Evolutionary conservation across 2,797 vertebrate species (phyloP), one percentile per base, ranked within the genome.

Genomic region (Leuciscus waleckii): DNA sequence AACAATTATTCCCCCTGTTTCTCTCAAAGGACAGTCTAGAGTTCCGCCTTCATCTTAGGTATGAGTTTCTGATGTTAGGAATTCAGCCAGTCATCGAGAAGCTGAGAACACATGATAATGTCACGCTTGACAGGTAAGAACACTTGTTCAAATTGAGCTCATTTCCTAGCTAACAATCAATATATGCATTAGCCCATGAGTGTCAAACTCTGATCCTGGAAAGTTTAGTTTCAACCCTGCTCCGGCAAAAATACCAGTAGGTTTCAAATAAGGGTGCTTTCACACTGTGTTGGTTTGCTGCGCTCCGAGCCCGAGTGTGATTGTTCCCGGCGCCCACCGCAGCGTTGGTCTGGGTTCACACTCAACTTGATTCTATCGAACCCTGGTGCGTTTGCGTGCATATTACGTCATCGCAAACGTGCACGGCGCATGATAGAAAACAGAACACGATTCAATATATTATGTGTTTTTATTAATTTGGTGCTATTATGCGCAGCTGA

Each of bases 21-120:
- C 82, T 82, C 87, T 83, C 83, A 70, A 83, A 99, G 98, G 98
- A 99, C 92, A 99, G 98, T 91, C 94, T 99, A 82, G 98, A 99
- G 92, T 99, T 99, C 87, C 97, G 98, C 74, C 94, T 99, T 67
- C 98, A 99, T 82, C 94, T 99, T 39, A 96, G 98, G 92, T 99
- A 99, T 9, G 98, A 99, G 90, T 99, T 99, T 91, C 93, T 99
- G 85, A 99, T 99, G 98, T 91, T 99, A 91, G 98, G 98, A 87
- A 99, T 99, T 91, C 98, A 99, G 81, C 98, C 98, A 0, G 96
- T 99, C 86, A 99, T 99, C 68, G 97, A 99, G 91, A 99, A 99
- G 87, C 97, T 99, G 83, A 91, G 98, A 90, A 96, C 94, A 89
- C 98, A 99, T 0, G 98, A 99, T 90, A 99, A 99, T 49, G 96